Percentiles rank a stretch among this genome's conserved stretches.
These are phyloP conservation scores for Tachyglossus aculeatus DNA, from an alignment of 2,797 vertebrate genomes.

Conservation along the genomic window DNA sequence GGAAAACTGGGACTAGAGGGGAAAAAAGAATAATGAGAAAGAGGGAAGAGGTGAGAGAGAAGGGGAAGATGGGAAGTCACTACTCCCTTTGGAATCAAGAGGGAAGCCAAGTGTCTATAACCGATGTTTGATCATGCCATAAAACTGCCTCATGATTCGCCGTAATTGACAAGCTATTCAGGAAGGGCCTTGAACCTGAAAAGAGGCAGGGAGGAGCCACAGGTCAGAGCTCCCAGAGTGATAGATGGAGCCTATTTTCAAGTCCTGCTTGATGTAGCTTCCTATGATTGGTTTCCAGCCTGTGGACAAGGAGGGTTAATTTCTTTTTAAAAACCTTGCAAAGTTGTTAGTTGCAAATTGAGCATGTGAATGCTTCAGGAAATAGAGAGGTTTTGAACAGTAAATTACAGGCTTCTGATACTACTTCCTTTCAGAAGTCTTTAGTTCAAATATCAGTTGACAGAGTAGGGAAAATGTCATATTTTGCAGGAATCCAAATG, in stretches of 20 bases:
- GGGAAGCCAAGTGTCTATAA: neutral
- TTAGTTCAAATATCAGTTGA: neutral
- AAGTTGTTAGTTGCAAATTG: neutral
- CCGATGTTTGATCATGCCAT: too few species aligned
- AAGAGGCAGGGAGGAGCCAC: neutral
- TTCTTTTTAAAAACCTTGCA: neutral
- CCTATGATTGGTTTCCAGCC: neutral
- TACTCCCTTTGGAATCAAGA: neutral
- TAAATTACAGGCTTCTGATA: neutral
- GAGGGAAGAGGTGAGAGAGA: neutral
- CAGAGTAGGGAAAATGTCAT: neutral
- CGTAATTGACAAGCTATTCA: neutral
- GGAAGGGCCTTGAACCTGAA: neutral
- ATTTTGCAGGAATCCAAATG: neutral
- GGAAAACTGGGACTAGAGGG: neutral
- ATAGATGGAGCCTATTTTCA: neutral
- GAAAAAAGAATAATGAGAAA: neutral
- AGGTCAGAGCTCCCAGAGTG: neutral
- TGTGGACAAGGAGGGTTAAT: neutral
- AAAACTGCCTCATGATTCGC: neutral
- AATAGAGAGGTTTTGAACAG: neutral
- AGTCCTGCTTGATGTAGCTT: neutral
- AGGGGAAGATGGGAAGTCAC: neutral
- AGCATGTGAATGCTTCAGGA: neutral
- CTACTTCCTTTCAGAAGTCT: neutral